phyloP scores from a whole-genome alignment of 1,140 invertebrate genomes.

The Drosophila persimilis region DNA sequence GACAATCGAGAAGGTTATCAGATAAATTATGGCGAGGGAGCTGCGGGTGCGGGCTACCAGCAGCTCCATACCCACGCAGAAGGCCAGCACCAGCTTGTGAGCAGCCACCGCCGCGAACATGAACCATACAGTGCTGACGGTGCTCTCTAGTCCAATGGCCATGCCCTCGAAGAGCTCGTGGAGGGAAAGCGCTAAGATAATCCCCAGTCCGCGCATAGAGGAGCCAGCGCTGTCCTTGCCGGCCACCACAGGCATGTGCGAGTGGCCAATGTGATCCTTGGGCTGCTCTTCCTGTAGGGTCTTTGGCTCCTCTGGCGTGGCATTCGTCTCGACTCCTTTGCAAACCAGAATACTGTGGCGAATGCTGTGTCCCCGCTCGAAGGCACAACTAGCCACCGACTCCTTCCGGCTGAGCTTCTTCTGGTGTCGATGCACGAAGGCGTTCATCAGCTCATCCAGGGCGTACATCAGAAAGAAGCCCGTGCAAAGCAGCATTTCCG shows the following conservation, averaged over 20 bases:
- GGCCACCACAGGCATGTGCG: constrained; percentile 82
- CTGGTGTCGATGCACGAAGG: constrained; percentile 85
- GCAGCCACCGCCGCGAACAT: constrained; percentile 93
- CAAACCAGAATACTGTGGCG: constrained; percentile 60
- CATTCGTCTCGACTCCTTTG: background rate
- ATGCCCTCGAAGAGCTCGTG: constrained; percentile 97
- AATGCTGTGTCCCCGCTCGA: constrained; percentile 62
- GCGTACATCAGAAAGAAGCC: constrained; percentile 94
- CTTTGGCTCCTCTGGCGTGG: background rate
- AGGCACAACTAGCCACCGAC: constrained; percentile 61
- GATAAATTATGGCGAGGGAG: constrained; percentile 87
- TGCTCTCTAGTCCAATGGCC: constrained; percentile 91
- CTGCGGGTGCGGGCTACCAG: constrained; percentile 87
- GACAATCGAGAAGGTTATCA: constrained; percentile 90
- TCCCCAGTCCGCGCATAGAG: constrained; percentile 89
- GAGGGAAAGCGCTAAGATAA: constrained; percentile 93
- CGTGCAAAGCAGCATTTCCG: constrained; percentile 88
- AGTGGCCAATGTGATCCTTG: constrained; percentile 82
- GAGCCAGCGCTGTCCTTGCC: constrained; percentile 73
- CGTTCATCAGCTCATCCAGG: constrained; percentile 91
- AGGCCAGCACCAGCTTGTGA: constrained; percentile 95
- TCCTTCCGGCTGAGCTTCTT: constrained; percentile 59
- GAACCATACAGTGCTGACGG: constrained; percentile 88
- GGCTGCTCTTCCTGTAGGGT: constrained; percentile 59
- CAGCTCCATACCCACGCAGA: constrained; percentile 92